These are phyloP conservation scores for Dorcus hopei DNA, from an alignment of 2,888 invertebrate genomes.

Conservation along the genomic window DNA sequence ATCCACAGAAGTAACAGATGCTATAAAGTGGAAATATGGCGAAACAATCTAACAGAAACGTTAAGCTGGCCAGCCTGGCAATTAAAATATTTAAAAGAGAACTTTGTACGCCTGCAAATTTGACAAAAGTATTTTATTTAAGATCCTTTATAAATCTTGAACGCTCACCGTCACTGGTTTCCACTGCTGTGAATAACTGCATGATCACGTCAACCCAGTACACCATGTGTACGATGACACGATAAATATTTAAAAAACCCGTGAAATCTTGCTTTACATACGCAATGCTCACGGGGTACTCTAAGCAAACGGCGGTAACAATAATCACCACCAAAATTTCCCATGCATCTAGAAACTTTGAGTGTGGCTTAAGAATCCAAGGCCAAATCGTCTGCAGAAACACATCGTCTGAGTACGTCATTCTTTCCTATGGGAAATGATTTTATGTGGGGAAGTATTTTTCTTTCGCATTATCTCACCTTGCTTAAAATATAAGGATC, in stretches of 20 bases:
- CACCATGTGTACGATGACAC: slow-evolving; percentile 10
- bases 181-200: slow-evolving; percentile 24
- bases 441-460: no score
- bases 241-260: slow-evolving; percentile 1
- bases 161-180: slow-evolving; percentile 21
- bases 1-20: slow-evolving; percentile 6
- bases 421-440: slow-evolving; percentile 8
- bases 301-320: slow-evolving; percentile 12
- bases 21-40: slow-evolving; percentile 22
- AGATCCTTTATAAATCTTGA: neutral
- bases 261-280: slow-evolving; percentile 11
- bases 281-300: slow-evolving; percentile 18
- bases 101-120: no score
- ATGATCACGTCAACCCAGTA: slow-evolving; percentile 21
- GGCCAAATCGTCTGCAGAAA: slow-evolving; percentile 28
- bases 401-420: slow-evolving; percentile 24
- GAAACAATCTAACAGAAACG: slow-evolving; percentile 23
- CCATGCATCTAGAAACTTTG: slow-evolving; percentile 24
- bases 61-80: slow-evolving; percentile 18
- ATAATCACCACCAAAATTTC: slow-evolving; percentile 22
- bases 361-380: slow-evolving; percentile 26
- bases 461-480: neutral
- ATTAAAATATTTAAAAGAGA: neutral
- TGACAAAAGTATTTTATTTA: no score
- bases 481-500: slow-evolving; percentile 12